Evolutionary conservation across 2,888 invertebrate species (phyloP).

Genomic region (Sepiola atlantica): DNA sequence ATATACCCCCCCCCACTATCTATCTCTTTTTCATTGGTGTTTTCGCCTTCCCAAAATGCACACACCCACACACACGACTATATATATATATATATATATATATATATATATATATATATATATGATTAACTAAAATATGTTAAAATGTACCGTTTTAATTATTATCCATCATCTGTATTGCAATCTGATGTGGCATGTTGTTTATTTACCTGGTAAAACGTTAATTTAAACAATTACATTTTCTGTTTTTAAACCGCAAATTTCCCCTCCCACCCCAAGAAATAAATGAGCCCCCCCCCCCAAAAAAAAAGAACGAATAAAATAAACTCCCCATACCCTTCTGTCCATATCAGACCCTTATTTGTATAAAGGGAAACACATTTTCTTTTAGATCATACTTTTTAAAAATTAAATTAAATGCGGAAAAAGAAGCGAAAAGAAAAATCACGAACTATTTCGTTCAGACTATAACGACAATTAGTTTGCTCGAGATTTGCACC

Average conservation of each 20-base stretch:
- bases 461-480: background rate
- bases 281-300: too few relatives aligned
- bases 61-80: background rate
- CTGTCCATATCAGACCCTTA: background rate
- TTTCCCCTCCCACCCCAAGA: background rate
- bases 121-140: background rate
- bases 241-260: background rate
- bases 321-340: background rate
- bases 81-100: slow-evolving; percentile 24
- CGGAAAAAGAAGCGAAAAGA: background rate
- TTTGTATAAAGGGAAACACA: background rate
- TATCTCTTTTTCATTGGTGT: background rate
- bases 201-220: background rate
- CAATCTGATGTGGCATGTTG: slow-evolving; percentile 9
- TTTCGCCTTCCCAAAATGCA: background rate
- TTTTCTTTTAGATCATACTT: background rate
- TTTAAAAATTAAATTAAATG: background rate
- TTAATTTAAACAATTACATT: background rate
- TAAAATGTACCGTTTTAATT: background rate
- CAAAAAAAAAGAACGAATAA: too few relatives aligned
- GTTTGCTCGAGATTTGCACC: background rate
- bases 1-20: background rate
- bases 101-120: slow-evolving; percentile 32
- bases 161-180: background rate
- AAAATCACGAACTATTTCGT: background rate